Base-by-base conservation (phyloP, 2,888 invertebrate species). In the Cyrtodaria siliqua region DNA sequence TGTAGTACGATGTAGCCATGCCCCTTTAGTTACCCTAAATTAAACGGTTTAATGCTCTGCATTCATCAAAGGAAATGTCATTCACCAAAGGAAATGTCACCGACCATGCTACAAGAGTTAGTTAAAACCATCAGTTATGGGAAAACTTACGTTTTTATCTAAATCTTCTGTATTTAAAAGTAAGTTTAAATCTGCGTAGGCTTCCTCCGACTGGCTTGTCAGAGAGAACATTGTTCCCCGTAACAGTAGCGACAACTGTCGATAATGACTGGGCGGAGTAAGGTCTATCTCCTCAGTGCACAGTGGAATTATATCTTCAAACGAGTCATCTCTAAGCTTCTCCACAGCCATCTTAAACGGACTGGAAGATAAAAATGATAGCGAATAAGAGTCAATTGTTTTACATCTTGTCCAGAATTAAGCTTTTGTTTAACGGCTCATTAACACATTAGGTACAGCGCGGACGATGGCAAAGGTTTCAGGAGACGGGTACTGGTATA, bases 171-270 rank as follows among this genome's bases (percentile, higher is more conserved):
- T 68, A 14, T 71, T 70, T 44, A 90, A 72, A 1, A 92, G 70
- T 33, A 68, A 64, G 44, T 95, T 95, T 87, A 96, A 96, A 89
- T 96, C 95, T 6, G 74, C 68, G 6, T 87, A 55, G 2, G 93
- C 92, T 59, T 86, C 84, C 24, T 89, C 86, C 4, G 83, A 81
- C 70, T 92, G 89, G 3, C 97, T 97, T 44, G 95, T 94, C 33
- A 98, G 94, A 71, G 97, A 94, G 91, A 96, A 95, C 93, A 98
- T 97, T 23, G 98, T 97, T 42, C 96, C 97, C 71, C 97, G 94
- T 82, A 98, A 93, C n/a, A 97, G 94, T 77, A 96, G 92, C 0
- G 97, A 96, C 79, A 93, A 89, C 9, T 88, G 75, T 26, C 81
- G 76, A 71, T 90, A 84, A 16, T 83, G 68, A 24, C 86, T 86